Evolutionary conservation across 2,888 invertebrate species (phyloP), one percentile per base, ranked within the genome.

Genomic region (Pristionchus entomophagus): DNA sequence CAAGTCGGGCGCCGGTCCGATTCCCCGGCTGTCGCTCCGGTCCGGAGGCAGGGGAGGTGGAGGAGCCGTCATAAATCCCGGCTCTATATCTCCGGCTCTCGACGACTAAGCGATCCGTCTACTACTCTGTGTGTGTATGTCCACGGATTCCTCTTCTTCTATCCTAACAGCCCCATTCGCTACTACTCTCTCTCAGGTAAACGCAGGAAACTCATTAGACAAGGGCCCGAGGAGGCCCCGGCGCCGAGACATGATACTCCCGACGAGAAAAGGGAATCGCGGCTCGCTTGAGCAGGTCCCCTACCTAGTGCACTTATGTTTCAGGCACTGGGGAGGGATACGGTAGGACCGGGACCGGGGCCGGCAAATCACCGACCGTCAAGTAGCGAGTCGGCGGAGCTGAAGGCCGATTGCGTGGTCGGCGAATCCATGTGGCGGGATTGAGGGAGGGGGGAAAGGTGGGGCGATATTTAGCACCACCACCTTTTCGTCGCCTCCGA

Each of bases 381-480:
- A 0, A 82, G 59, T 10, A 82, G 82, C n/a, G 82, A 82, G 82
- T 82, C 82, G 82, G 82, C 82, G 3, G 82, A 82, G 26, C 56
- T 38, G 82, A 82, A 82, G 56, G 59, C 38, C n/a, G 41, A 45
- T 59, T 32, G 35, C 1, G 56, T 53, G n/a, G n/a, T n/a, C 2
- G 82, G 51, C 51, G 78, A 80, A 26, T 51, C 51, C 78, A 73
- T 78, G 26, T 49, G 59, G 59, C 59, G 22, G 12, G 26, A 8
- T 22, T 8, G 59, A 59, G 12, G 8, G 22, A 22, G 59, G 6
- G 12, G 6, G 26, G 35, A 19, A 35, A 29, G 12, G 32, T 5
- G 82, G n/a, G 41, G 32, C 19, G 35, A 26, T 80, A 80, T 80
- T 80, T 80, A 51, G 78, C 51, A n/a, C 73, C 73, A 45, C 45